A percentile compares a stretch with the other conserved stretches of the same genome.
Conservation (phyloP, 2,888 invertebrate species). For the Brenthis daphne region DNA sequence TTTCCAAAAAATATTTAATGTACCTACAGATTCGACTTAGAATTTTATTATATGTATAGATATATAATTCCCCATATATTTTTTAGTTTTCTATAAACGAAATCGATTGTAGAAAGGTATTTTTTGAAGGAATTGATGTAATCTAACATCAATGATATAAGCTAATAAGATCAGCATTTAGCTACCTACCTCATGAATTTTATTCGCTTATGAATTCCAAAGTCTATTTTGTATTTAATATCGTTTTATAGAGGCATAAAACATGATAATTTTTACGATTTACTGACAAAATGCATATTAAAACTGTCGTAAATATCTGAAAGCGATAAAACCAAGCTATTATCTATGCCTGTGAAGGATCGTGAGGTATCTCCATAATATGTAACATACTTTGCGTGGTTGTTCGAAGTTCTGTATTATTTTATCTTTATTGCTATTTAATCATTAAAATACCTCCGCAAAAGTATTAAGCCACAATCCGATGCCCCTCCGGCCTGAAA, state of each 20-base stretch:
- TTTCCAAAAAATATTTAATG: too few relatives aligned
- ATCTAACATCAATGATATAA: background rate
- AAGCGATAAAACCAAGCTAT: constrained; percentile 23
- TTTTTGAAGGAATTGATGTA: too few relatives aligned
- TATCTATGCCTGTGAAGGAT: constrained; percentile 4
- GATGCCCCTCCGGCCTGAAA: too few relatives aligned
- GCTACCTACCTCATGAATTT: background rate
- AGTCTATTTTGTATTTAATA: constrained; percentile 19
- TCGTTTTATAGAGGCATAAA: constrained; percentile 25
- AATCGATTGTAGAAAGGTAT: too few relatives aligned
- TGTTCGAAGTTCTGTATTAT: background rate
- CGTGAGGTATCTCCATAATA: background rate
- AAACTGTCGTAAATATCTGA: constrained; percentile 31
- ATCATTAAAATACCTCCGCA: too few relatives aligned
- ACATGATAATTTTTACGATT: constrained; percentile 27
- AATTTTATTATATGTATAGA: too few relatives aligned
- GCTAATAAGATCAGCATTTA: constrained; percentile 6
- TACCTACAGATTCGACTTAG: too few relatives aligned
- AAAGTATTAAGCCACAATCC: too few relatives aligned
- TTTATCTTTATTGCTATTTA: background rate
- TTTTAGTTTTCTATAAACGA: too few relatives aligned
- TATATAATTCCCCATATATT: too few relatives aligned
- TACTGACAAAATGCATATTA: constrained; percentile 29
- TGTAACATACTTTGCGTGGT: background rate
- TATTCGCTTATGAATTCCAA: constrained; percentile 19